Evolutionary conservation across 2,888 invertebrate species (phyloP), one percentile per base, ranked within the genome.

Genomic region (Spodoptera picta): DNA sequence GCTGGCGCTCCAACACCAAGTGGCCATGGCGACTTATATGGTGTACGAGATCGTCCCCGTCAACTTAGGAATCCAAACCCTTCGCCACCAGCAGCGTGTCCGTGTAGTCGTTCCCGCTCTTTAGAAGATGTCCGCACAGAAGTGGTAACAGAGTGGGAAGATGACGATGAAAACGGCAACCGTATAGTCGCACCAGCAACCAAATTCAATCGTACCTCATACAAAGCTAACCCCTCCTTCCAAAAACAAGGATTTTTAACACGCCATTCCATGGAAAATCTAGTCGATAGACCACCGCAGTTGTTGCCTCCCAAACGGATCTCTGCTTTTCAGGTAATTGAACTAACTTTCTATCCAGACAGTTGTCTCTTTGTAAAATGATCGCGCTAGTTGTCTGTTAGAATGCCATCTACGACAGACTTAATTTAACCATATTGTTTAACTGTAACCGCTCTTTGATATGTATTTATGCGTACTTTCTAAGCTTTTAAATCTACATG

Each of bases 201-300:
- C 1, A 95, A 95, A 74, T 94, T 93, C 78, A 94, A 94, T 73
- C 90, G 91, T 42, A 87, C 88, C 14, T 81, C 91, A n/a, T 88
- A 93, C 79, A 92, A 90, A 83, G 77, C 86, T 7, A 79, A 87
- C 73, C 79, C 86, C 9, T 75, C 88, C 59, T 91, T 94, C 73
- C 90, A 93, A 85, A 94, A 94, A 68, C 93, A 94, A 80, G 90
- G 91, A 75, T 94, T 94, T 72, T 90, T 94, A 63, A 95, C 95
- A n/a, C 93, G 97, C 49, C 95, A 96, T 71, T 97, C 97, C 0
- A 96, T 97, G 96, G 97, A 97, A 86, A 96, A 97, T 88, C 92
- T 97, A 72, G 95, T 92, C 75, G 95, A 95, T 78, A 92, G 94
- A 81, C 89, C 92, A 67, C 95, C 94, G 69, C 93, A 95, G 81